These are phyloP conservation scores for Kryptopterus vitreolus DNA, from an alignment of 2,797 vertebrate genomes.

Conservation along the genomic window DNA sequence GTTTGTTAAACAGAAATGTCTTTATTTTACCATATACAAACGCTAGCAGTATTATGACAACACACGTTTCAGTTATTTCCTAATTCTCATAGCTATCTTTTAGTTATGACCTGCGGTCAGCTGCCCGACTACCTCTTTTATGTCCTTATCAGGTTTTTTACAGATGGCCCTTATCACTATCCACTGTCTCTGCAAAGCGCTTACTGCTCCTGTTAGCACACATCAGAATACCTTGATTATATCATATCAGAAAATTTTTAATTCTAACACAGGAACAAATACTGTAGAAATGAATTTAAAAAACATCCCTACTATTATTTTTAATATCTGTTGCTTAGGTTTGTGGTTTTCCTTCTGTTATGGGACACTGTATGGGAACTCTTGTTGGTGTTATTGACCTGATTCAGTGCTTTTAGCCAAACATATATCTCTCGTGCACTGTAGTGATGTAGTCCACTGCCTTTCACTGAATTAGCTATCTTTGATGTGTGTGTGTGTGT, in stretches of 20 bases:
- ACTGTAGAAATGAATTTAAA: too few species aligned
- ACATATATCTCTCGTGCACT: conserved; percentile 39
- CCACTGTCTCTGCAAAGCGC: conserved; percentile 28
- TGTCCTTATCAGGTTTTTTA: conserved; percentile 46
- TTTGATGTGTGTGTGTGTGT: conserved; percentile 48
- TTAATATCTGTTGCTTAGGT: conserved; percentile 7
- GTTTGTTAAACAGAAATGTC: background rate
- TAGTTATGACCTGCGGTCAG: conserved; percentile 28
- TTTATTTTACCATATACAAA: conserved; percentile 21
- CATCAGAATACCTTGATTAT: conserved; percentile 23
- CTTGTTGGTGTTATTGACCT: conserved; percentile 35
- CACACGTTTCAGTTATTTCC: conserved; percentile 23
- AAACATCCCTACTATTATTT: conserved; percentile 10
- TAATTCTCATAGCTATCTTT: conserved; percentile 36
- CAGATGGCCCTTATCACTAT: conserved; percentile 48
- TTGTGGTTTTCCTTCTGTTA: conserved; percentile 33
- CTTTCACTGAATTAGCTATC: conserved; percentile 42
- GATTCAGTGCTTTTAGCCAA: conserved; percentile 33
- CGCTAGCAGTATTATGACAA: background rate
- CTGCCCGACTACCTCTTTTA: conserved; percentile 25
- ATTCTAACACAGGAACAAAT: conserved; percentile 3
- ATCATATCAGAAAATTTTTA: conserved; percentile 18
- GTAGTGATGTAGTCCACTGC: conserved; percentile 8
- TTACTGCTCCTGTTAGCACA: conserved; percentile 12
- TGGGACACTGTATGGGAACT: conserved; percentile 38